phyloP scores from a whole-genome alignment of 2,888 invertebrate genomes.

The Cantharis lateralis region DNA sequence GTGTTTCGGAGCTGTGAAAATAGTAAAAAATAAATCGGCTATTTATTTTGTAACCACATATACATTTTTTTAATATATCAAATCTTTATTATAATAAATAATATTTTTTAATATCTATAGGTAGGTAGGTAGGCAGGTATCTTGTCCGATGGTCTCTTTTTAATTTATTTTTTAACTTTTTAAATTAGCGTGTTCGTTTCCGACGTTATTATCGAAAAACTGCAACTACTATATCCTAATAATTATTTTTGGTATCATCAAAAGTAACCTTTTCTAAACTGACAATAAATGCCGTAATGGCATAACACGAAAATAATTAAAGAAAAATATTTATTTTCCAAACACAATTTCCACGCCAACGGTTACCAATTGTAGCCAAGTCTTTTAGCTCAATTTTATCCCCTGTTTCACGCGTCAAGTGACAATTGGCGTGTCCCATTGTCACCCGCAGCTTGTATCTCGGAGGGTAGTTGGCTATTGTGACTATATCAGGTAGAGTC shows the following conservation, averaged over 20 bases:
- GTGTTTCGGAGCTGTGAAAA: slow-evolving; percentile 51
- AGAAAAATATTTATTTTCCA: slow-evolving; percentile 51
- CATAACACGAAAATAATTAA: slow-evolving; percentile 41
- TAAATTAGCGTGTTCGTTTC: background rate
- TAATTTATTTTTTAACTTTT: background rate
- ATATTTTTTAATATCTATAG: slow-evolving; percentile 18
- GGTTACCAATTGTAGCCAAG: slow-evolving; percentile 35
- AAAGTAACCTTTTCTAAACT: slow-evolving; percentile 12
- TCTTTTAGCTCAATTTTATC: slow-evolving; percentile 34
- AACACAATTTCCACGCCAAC: slow-evolving; percentile 44
- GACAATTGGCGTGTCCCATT: slow-evolving; percentile 42
- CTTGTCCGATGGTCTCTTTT: slow-evolving; percentile 11
- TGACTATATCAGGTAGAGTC: slow-evolving; percentile 36
- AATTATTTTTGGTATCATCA: background rate
- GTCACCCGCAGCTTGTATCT: slow-evolving; percentile 36
- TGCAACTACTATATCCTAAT: background rate
- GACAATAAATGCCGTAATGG: slow-evolving; percentile 25
- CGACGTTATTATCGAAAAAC: background rate
- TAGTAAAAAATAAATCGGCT: slow-evolving; percentile 46
- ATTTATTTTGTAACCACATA: slow-evolving; percentile 51
- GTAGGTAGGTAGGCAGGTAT: background rate
- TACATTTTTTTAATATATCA: slow-evolving; percentile 49
- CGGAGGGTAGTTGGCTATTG: slow-evolving; percentile 27
- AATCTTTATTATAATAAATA: slow-evolving; percentile 50
- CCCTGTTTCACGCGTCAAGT: slow-evolving; percentile 44